These are phyloP conservation scores for Ophion obscuratus DNA, from an alignment of 2,888 invertebrate species.

Conservation along the genomic window DNA sequence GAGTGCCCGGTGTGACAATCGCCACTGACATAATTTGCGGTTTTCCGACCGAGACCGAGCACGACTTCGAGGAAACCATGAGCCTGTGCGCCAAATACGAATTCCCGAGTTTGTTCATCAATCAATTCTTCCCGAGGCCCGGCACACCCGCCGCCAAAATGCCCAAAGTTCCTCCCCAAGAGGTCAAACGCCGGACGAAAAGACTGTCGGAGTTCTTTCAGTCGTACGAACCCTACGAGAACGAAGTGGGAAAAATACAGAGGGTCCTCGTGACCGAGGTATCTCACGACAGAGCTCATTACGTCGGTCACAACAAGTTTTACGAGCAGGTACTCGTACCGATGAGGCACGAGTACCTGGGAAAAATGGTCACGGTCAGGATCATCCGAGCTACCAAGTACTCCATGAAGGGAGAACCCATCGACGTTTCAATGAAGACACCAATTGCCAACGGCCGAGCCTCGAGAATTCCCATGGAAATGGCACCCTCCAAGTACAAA, in stretches of 20 bases:
- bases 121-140: constrained; percentile 98
- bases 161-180: constrained; percentile 92
- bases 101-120: constrained; percentile 98
- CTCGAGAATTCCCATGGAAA: constrained; percentile 84
- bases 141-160: constrained; percentile 98
- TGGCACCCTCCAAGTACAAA: constrained; percentile 72
- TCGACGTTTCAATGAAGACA: constrained; percentile 85
- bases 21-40: constrained; percentile 99
- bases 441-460: constrained; percentile 86
- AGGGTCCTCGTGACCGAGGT: constrained; percentile 96
- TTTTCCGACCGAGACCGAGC: constrained; percentile 97
- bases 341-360: constrained; percentile 91
- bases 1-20: constrained; percentile 95
- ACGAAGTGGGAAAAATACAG: constrained; percentile 88
- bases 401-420: constrained; percentile 90
- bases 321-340: constrained; percentile 97
- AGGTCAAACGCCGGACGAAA: constrained; percentile 96
- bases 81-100: constrained; percentile 92
- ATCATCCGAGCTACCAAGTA: constrained; percentile 90
- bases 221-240: constrained; percentile 93
- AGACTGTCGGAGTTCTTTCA: constrained; percentile 94
- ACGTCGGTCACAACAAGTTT: constrained; percentile 97
- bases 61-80: constrained; percentile 95
- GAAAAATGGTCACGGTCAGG: constrained; percentile 92
- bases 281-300: constrained; percentile 95